Evolutionary conservation across 2,888 invertebrate species (phyloP), one percentile per base, ranked within the genome.

Genomic region (Syrphus vitripennis): DNA sequence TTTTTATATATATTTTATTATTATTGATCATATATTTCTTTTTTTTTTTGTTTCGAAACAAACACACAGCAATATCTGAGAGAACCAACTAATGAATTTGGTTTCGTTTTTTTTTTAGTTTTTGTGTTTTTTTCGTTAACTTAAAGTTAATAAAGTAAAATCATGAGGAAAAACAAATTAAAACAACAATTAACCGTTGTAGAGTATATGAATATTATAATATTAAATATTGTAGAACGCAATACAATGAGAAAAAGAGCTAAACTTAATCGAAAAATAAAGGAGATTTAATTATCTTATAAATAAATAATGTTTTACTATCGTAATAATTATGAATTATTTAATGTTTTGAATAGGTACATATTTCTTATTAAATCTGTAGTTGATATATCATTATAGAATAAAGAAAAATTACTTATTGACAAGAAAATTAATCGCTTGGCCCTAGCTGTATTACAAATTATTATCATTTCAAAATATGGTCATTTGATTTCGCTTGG

Each of bases 191-290:
- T 37, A 40, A 42, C 42, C 63, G 63, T 42, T 65, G 45, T 29
- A 65, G 19, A 65, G 50, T 26, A 45, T 70, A 45, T 69, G 29
- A 65, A 65, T 65, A 45, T 65, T 21, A 59, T 31, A 19, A 45
- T 29, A 65, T 45, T 75, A 63, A 37, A 69, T 69, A 79, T 83
- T 83, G 79, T 83, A 83, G 48, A 45, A 69, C 57, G 55, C 57
- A 67, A 53, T 70, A 53, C 53, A 70, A 29, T 55, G 16, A 70
- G 26, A 70, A 79, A 50, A 16, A 74, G 26, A 42, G 63, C 40
- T 67, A 21, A 16, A 34, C 14, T 34, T 50, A 59, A 53, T 50
- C 72, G 53, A 77, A 67, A 79, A 83, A 83, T 79, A 83, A 83
- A 83, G 63, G 79, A 81, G 61, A 61, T 80, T 74, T 59, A 55